Percentiles rank a stretch among this genome's conserved stretches.
Evolutionary conservation across 1,140 invertebrate genomes (phyloP).

Genomic region (Drosophila albomicans): DNA sequence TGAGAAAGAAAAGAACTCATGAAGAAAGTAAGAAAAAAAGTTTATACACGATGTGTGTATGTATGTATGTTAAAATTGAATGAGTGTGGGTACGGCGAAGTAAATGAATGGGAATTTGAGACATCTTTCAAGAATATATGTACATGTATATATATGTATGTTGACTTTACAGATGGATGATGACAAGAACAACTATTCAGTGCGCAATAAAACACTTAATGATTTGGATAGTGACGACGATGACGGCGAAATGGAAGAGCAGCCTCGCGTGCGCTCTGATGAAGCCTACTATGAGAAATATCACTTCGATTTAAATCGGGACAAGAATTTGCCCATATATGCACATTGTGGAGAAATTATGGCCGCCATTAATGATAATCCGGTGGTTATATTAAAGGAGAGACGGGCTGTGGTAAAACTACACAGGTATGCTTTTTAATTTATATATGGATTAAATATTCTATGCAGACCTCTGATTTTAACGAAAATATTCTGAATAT

Average conservation of each 20-base stretch:
- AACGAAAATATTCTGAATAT: constrained; percentile 47
- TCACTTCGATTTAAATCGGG: constrained; percentile 65
- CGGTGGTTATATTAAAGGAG: constrained; percentile 75
- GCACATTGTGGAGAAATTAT: constrained; percentile 65
- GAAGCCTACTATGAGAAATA: constrained; percentile 66
- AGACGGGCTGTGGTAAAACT: constrained; percentile 92
- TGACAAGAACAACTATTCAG: background rate
- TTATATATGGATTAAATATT: no score
- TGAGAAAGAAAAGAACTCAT: constrained; percentile 53
- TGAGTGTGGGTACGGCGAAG: background rate
- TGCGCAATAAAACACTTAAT: constrained; percentile 32
- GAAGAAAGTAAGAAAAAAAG: constrained; percentile 48
- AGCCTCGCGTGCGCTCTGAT: constrained; percentile 45
- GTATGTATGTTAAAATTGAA: background rate
- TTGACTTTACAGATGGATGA: constrained; percentile 5
- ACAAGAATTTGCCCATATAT: constrained; percentile 69
- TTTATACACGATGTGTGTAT: background rate
- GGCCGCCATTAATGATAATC: constrained; percentile 54
- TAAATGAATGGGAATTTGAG: constrained; percentile 14
- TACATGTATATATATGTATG: background rate
- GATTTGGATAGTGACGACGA: constrained; percentile 68
- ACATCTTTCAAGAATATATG: constrained; percentile 13
- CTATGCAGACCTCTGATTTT: constrained; percentile 36
- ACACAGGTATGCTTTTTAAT: constrained; percentile 87
- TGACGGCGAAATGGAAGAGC: constrained; percentile 39